Percentiles rank a stretch among this genome's conserved stretches.
These are phyloP conservation scores for Lordiphosa clarofinis DNA, from an alignment of 1,140 invertebrate genomes.

Conservation along the genomic window DNA sequence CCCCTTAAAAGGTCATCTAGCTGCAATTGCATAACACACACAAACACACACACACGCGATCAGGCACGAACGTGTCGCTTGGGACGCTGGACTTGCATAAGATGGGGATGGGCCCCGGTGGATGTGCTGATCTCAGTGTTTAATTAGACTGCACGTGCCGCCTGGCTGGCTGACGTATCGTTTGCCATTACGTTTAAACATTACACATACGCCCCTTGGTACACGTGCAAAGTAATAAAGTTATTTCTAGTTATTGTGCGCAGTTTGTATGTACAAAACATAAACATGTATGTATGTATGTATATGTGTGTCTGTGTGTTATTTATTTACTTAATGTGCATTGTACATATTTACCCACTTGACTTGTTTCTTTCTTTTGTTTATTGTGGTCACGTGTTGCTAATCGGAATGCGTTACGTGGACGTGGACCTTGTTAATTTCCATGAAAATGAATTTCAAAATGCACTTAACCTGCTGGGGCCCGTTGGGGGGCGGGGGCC, in stretches of 20 bases:
- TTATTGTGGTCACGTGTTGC: constrained; percentile 54
- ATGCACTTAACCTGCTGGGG: constrained; percentile 31
- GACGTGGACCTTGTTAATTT: constrained; percentile 54
- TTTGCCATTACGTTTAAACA: constrained; percentile 3
- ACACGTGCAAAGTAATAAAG: constrained; percentile 48
- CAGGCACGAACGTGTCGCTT: constrained; percentile 53
- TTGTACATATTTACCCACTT: constrained; percentile 12
- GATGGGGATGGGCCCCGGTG: not conserved
- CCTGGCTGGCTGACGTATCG: constrained; percentile 28
- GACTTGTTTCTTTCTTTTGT: constrained; percentile 30
- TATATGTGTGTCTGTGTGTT: constrained; percentile 7
- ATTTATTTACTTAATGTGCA: constrained; percentile 8
- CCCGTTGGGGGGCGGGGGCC: constrained; percentile 1
- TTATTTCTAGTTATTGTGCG: constrained; percentile 28
- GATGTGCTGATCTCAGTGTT: constrained; percentile 30
- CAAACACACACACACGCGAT: not conserved
- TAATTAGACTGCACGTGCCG: constrained; percentile 50
- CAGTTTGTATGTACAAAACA: constrained; percentile 3
- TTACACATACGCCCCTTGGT: constrained; percentile 40
- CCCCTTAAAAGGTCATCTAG: constrained; percentile 49
- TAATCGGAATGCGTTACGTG: constrained; percentile 57
- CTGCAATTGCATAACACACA: constrained; percentile 16
- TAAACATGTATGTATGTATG: constrained; percentile 31
- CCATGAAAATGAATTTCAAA: constrained; percentile 39
- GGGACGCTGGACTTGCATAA: constrained; percentile 40